A percentile compares a stretch with the other conserved stretches of the same genome.
These are phyloP conservation scores for Pterostichus madidus DNA, from an alignment of 2,888 invertebrate species.

Conservation along the genomic window DNA sequence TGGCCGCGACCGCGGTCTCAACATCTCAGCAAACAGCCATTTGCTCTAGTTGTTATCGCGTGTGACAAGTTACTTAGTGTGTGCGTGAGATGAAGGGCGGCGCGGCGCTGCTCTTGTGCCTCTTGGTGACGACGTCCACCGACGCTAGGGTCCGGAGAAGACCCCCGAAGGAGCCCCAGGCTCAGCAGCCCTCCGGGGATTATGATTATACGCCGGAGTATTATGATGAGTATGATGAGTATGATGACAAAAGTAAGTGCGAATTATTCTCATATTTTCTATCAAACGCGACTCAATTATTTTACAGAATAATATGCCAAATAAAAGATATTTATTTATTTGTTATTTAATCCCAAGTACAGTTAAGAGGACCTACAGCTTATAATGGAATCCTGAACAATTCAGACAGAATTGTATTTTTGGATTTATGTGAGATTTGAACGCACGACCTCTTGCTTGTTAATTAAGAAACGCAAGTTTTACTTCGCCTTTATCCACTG, in stretches of 20 bases:
- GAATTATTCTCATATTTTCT: no score
- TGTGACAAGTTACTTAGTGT: neutral
- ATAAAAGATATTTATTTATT: no score
- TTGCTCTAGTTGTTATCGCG: neutral
- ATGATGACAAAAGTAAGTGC: constrained; percentile 72
- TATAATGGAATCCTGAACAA: no score
- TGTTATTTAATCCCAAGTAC: no score
- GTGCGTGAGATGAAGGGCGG: constrained; percentile 39
- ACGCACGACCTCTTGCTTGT: no score
- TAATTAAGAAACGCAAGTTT: no score
- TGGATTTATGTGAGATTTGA: no score
- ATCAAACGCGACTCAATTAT: no score
- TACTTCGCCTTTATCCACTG: no score
- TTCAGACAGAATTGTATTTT: no score
- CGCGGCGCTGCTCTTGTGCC: constrained; percentile 20
- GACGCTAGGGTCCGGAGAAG: constrained; percentile 59
- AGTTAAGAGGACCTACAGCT: no score
- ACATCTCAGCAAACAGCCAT: neutral
- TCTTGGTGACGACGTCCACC: constrained; percentile 55
- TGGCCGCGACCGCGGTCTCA: constrained; percentile 34
- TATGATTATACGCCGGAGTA: constrained; percentile 73
- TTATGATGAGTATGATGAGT: constrained; percentile 73
- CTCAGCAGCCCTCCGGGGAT: constrained; percentile 72
- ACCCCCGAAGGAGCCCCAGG: constrained; percentile 69
- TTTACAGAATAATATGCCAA: no score